Base-by-base conservation (phyloP, 2,888 invertebrate species). In the Phalangium opilio region DNA sequence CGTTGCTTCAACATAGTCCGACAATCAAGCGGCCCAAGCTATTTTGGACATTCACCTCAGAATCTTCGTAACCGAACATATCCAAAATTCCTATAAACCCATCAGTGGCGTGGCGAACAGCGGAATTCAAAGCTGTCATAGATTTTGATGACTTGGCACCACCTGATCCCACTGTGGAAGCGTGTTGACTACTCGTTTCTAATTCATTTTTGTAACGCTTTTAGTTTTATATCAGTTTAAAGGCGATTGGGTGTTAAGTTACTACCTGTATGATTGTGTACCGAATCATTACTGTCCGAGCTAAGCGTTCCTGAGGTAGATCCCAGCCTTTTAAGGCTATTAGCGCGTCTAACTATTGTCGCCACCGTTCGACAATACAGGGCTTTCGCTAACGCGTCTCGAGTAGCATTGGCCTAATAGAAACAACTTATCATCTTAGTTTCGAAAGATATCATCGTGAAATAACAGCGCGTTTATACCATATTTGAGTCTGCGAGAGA, bases 31-130 rank as follows among this genome's bases (percentile, higher is more conserved):
- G 17, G 5, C 15, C 41, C 12, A 27, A 43, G 21, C 40, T 42
- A 19, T n/a, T 42, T 43, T 21, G 12, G 14, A 14, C 14, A 45
- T 55, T 54, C 59, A 72, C 72, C 63, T 83, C 81, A 27, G 84
- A 83, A 64, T 87, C 86, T 70, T 91, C 90, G 69, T 91, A 91
- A 4, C 91, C 91, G 69, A 91, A 91, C 89, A 93, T 89, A 66
- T 93, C 91, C 47, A 93, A 72, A 61, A 93, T 89, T 39, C 90
- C 90, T 56, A 93, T 90, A 68, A 90, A 90, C 10, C 90, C 90
- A 66, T 90, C 89, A 1, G 89, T 89, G 33, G 87, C 87, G 70
- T 87, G 87, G 41, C 86, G 73, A 47, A 90, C 87, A 1, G 89
- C 89, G 67, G 87, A 86, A 67, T 89, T 87, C 45, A 90, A 71